These are phyloP conservation scores for Tetrapedia diversipes DNA, from an alignment of 2,888 invertebrate species.

Conservation along the genomic window DNA sequence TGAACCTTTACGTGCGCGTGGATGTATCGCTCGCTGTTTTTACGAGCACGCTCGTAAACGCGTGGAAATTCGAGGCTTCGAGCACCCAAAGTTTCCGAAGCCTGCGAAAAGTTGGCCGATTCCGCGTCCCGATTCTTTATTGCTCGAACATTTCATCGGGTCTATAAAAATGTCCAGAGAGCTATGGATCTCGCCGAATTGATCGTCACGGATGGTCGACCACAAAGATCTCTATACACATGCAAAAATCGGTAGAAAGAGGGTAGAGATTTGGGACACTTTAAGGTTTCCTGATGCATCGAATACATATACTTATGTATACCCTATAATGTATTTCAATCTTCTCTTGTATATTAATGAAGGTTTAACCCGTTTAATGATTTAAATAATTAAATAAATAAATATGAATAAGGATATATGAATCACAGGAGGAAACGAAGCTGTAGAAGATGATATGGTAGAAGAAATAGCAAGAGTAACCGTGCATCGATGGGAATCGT, in stretches of 20 bases:
- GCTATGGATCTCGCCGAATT: slow-evolving; percentile 14
- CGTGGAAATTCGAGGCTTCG: not conserved
- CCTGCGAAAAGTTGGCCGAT: slow-evolving; percentile 9
- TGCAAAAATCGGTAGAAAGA: too few relatives aligned
- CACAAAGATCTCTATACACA: too few relatives aligned
- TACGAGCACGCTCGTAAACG: slow-evolving; percentile 45
- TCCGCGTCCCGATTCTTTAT: not conserved
- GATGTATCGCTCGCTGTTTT: slow-evolving; percentile 7
- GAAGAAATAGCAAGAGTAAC: too few relatives aligned
- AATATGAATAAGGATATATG: too few relatives aligned
- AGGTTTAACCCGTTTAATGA: too few relatives aligned
- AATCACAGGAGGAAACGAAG: too few relatives aligned
- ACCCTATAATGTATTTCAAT: too few relatives aligned
- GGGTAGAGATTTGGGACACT: too few relatives aligned
- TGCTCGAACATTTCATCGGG: not conserved
- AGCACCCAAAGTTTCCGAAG: not conserved
- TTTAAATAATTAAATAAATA: too few relatives aligned
- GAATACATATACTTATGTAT: too few relatives aligned
- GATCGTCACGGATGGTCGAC: not conserved
- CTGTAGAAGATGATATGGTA: slow-evolving; percentile 5
- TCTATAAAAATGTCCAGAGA: slow-evolving; percentile 17
- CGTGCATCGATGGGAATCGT: slow-evolving; percentile 7
- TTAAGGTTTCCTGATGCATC: too few relatives aligned
- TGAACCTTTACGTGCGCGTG: not conserved
- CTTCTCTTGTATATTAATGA: too few relatives aligned